phyloP scores from a whole-genome alignment of 2,113 vertebrate genomes.

The Heterotilapia buettikoferi region DNA sequence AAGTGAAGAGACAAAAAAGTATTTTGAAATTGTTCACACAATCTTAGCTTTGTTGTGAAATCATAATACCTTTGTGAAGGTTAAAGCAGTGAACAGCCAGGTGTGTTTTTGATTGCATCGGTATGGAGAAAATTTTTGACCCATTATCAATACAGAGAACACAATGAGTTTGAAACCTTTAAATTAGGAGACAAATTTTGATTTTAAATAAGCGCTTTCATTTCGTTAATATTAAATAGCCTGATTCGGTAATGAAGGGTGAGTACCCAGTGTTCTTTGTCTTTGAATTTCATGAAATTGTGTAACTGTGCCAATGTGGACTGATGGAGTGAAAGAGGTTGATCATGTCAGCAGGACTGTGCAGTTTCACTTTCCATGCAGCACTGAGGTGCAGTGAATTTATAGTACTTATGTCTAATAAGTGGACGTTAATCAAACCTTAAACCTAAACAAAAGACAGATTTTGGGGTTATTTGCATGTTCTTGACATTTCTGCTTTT shows the following conservation, averaged over 20 bases:
- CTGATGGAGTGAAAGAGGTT: neutral
- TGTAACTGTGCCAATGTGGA: neutral
- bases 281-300: neutral
- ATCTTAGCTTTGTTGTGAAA: neutral
- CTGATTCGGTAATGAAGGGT: neutral
- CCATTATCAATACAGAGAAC: neutral
- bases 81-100: neutral
- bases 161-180: neutral
- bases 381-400: neutral
- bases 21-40: neutral
- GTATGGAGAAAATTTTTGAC: neutral
- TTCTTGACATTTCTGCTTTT: neutral
- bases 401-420: neutral
- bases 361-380: conserved; percentile 5
- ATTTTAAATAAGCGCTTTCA: neutral
- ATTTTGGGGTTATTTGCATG: neutral
- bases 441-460: neutral
- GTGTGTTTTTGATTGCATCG: neutral
- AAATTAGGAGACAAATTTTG: neutral
- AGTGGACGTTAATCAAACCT: neutral
- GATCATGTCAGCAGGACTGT: conserved; percentile 20
- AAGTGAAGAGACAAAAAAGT: neutral
- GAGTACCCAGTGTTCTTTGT: neutral
- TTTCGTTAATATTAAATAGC: neutral
- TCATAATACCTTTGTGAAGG: neutral